A percentile compares a stretch with the other conserved stretches of the same genome.
Conservation (phyloP, 1,140 invertebrate species). For the Melipona quadrifasciata region DNA sequence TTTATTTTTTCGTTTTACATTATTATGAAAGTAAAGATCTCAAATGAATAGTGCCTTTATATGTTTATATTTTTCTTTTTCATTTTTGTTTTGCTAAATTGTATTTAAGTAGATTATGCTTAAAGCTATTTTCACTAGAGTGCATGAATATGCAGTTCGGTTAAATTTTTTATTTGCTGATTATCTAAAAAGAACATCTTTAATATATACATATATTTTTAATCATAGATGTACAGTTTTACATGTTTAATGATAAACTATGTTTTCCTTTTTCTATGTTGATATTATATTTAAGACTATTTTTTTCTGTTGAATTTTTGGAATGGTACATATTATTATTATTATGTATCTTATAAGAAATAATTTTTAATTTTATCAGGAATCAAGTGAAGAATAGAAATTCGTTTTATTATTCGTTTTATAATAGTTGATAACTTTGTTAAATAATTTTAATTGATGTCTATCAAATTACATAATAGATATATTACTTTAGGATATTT, state of each 20-base stretch:
- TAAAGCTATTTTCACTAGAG: slow-evolving; percentile 59
- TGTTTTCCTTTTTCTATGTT: slow-evolving; percentile 31
- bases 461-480: slow-evolving; percentile 55
- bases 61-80: slow-evolving; percentile 49
- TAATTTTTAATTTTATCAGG: slow-evolving; percentile 64
- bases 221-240: slow-evolving; percentile 50
- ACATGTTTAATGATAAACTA: slow-evolving; percentile 35
- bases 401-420: slow-evolving; percentile 53
- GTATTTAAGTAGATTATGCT: slow-evolving; percentile 59
- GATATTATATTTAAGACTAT: slow-evolving; percentile 44
- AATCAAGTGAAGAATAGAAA: slow-evolving; percentile 66
- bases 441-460: slow-evolving; percentile 35
- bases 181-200: slow-evolving; percentile 21
- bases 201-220: slow-evolving; percentile 45
- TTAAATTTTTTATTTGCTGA: slow-evolving; percentile 31
- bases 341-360: slow-evolving; percentile 38
- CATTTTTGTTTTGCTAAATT: slow-evolving; percentile 40
- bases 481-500: slow-evolving; percentile 52
- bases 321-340: slow-evolving; percentile 36
- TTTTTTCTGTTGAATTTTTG: slow-evolving; percentile 54
- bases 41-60: slow-evolving; percentile 62
- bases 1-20: slow-evolving; percentile 8
- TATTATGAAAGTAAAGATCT: slow-evolving; percentile 53
- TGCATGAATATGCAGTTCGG: slow-evolving; percentile 57
- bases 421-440: slow-evolving; percentile 16